These are phyloP conservation scores for Adelges cooleyi DNA, from an alignment of 1,140 invertebrate genomes.

Conservation along the genomic window DNA sequence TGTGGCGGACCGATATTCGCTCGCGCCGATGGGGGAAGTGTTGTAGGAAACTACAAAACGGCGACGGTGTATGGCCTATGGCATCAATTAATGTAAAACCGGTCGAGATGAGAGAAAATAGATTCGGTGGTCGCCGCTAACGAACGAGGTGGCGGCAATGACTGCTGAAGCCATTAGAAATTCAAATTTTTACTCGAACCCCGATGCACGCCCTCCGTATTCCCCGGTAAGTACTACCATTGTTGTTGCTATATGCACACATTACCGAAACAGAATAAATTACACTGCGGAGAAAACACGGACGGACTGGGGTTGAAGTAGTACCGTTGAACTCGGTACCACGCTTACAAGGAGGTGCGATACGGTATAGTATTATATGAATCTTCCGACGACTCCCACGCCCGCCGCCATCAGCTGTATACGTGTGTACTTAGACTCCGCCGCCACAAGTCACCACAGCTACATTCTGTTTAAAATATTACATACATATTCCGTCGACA, in stretches of 20 bases:
- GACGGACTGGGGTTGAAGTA: not conserved
- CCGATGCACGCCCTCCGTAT: not conserved
- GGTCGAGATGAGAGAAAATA: not conserved
- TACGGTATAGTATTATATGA: not conserved
- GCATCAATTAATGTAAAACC: slow-evolving; percentile 23
- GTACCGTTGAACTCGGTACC: not conserved
- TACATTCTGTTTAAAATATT: too few relatives aligned
- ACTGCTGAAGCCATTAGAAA: slow-evolving; percentile 9
- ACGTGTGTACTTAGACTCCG: not conserved
- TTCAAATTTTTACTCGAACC: slow-evolving; percentile 24
- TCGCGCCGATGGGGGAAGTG: too few relatives aligned
- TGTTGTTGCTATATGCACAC: slow-evolving; percentile 13
- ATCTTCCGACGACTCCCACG: slow-evolving; percentile 6
- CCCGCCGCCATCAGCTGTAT: not conserved
- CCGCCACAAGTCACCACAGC: not conserved
- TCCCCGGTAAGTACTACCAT: not conserved
- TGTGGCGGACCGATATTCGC: too few relatives aligned
- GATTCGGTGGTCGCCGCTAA: not conserved
- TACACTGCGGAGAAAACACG: not conserved
- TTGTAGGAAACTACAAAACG: too few relatives aligned
- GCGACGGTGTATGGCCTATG: not conserved
- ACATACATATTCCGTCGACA: too few relatives aligned
- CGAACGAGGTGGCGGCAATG: not conserved
- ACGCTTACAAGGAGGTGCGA: slow-evolving; percentile 8
- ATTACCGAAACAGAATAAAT: slow-evolving; percentile 22